phyloP scores from a whole-genome alignment of 1,140 invertebrate species.

The Lasioglossum albipes region DNA sequence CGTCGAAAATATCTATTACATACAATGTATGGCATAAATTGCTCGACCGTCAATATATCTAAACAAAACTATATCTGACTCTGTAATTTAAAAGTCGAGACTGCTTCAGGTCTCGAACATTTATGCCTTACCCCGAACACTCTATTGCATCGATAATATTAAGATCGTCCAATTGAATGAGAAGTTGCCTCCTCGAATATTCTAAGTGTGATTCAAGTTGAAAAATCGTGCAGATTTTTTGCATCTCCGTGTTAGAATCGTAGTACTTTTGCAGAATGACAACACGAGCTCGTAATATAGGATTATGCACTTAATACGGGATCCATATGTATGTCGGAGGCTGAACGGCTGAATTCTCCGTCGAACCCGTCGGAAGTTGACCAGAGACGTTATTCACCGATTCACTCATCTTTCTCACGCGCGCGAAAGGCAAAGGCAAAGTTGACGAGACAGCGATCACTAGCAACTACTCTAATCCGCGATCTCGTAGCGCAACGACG shows the following conservation, averaged over 20 bases:
- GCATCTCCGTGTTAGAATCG: background rate
- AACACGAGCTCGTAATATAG: background rate
- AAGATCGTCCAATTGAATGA: background rate
- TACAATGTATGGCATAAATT: background rate
- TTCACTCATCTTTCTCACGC: too few relatives aligned
- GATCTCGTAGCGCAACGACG: too few relatives aligned
- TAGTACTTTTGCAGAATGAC: background rate
- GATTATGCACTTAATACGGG: too few relatives aligned
- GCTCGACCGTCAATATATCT: background rate
- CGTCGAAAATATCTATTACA: background rate
- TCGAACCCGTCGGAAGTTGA: too few relatives aligned
- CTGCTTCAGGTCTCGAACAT: background rate
- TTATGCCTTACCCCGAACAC: background rate
- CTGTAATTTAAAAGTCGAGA: background rate
- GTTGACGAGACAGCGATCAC: too few relatives aligned
- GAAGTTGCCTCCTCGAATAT: background rate
- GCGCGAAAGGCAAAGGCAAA: too few relatives aligned
- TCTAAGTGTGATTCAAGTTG: background rate
- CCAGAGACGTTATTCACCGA: too few relatives aligned
- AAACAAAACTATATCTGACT: background rate
- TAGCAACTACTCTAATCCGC: too few relatives aligned
- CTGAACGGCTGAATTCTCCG: too few relatives aligned
- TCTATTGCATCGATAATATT: background rate
- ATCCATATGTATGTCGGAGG: too few relatives aligned
- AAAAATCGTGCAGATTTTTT: too few relatives aligned